Evolutionary conservation across 2,113 vertebrate species (phyloP).

Genomic region (Megaleporinus macrocephalus): DNA sequence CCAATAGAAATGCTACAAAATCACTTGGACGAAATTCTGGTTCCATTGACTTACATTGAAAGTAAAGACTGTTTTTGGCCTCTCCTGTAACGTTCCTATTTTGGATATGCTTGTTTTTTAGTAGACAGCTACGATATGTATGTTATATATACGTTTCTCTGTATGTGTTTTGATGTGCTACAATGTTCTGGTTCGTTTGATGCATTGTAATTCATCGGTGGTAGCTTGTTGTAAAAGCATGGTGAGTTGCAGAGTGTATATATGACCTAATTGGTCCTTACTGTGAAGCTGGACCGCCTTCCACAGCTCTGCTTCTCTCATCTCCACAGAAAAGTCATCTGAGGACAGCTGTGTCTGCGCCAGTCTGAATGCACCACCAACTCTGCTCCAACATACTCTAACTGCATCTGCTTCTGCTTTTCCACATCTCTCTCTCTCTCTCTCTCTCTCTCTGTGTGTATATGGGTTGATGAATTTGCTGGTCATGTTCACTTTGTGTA

Average conservation of each 20-base stretch:
- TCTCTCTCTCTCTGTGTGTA: neutral
- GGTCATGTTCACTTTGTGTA: conserved; percentile 42
- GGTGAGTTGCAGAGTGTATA: neutral
- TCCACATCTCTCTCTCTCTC: conserved; percentile 47
- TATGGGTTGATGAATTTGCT: conserved; percentile 37
- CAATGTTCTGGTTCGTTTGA: neutral
- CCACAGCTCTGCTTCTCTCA: conserved; percentile 19
- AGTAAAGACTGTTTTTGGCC: no score
- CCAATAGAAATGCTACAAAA: no score
- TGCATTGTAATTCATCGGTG: neutral
- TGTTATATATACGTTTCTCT: no score
- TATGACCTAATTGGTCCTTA: neutral
- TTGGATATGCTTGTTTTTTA: neutral
- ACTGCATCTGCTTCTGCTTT: conserved; percentile 72
- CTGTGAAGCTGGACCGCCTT: neutral
- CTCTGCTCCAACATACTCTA: conserved; percentile 19
- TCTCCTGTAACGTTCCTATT: no score
- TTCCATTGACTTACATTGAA: no score
- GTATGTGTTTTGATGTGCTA: neutral
- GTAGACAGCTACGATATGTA: neutral
- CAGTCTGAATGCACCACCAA: conserved; percentile 33
- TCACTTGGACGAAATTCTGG: no score
- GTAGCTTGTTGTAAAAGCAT: neutral
- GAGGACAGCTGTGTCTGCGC: conserved; percentile 33
- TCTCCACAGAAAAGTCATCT: conserved; percentile 39